Percentiles rank a stretch among this genome's conserved stretches.
These are phyloP conservation scores for Pomatorhinus ruficollis DNA, from an alignment of 2,113 vertebrate genomes.

Conservation along the genomic window DNA sequence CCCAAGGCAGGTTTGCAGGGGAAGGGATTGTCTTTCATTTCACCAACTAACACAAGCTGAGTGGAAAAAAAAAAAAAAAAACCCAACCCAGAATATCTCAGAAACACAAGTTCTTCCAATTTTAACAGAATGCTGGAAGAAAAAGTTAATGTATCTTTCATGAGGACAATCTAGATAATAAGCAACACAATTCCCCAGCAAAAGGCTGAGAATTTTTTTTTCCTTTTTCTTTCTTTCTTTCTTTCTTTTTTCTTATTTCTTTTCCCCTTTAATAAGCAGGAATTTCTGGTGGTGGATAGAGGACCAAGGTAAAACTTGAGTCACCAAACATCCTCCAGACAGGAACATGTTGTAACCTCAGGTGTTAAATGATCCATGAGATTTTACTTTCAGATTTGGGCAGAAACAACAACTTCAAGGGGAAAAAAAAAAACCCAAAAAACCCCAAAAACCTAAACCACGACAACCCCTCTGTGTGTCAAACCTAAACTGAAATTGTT, in stretches of 20 bases:
- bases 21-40: background rate
- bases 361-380: background rate
- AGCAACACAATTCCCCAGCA: constrained; percentile 50
- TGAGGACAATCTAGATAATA: constrained; percentile 60
- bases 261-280: background rate
- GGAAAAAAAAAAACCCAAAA: rapidly evolving
- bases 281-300: background rate
- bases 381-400: constrained; percentile 22
- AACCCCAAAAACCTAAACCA: background rate
- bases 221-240: background rate
- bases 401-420: background rate
- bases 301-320: background rate
- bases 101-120: constrained; percentile 50
- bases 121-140: constrained; percentile 56
- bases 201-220: background rate
- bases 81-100: background rate
- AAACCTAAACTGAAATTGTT: constrained; percentile 39
- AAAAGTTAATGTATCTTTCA: constrained; percentile 59
- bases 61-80: background rate
- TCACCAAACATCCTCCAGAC: background rate
- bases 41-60: background rate
- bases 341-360: background rate
- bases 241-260: background rate
- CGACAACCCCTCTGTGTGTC: background rate
- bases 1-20: background rate